Conservation (phyloP, 2,797 vertebrate genomes). For the Cirrhinus mrigala region DNA sequence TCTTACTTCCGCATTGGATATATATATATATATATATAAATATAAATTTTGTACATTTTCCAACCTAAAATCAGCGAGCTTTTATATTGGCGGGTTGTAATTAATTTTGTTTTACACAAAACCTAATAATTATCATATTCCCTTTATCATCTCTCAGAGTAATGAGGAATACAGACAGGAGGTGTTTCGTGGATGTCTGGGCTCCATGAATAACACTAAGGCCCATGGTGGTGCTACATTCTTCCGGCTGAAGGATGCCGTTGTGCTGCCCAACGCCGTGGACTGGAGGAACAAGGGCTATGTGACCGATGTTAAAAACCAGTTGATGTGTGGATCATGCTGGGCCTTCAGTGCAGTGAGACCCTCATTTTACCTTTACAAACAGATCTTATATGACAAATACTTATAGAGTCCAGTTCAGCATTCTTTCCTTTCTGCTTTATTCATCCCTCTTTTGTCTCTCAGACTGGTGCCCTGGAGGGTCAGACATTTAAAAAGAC, state of each 20-base stretch:
- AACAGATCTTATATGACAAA: not conserved
- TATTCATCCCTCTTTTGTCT: not conserved
- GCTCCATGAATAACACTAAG: constrained; percentile 71
- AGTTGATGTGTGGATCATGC: constrained; percentile 80
- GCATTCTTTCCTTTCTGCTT: not conserved
- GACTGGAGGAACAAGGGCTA: constrained; percentile 84
- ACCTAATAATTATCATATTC: no score
- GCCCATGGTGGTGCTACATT: constrained; percentile 69
- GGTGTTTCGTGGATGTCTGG: constrained; percentile 71
- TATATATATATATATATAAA: no score
- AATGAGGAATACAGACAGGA: constrained; percentile 76
- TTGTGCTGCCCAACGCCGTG: constrained; percentile 67
- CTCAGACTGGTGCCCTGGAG: constrained; percentile 81
- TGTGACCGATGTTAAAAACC: constrained; percentile 80
- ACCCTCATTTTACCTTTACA: not conserved
- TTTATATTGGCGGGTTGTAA: not conserved
- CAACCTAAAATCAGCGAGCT: no score
- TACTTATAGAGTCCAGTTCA: not conserved
- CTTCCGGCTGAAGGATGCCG: constrained; percentile 53
- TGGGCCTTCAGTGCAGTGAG: constrained; percentile 84
- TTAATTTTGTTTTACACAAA: not conserved
- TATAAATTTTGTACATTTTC: no score
- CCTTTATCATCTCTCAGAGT: constrained; percentile 64
- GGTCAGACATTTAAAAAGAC: constrained; percentile 81
- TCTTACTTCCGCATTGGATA: no score